Evolutionary conservation across 2,888 invertebrate genomes (phyloP).

Genomic region (Campopleginae sp.): DNA sequence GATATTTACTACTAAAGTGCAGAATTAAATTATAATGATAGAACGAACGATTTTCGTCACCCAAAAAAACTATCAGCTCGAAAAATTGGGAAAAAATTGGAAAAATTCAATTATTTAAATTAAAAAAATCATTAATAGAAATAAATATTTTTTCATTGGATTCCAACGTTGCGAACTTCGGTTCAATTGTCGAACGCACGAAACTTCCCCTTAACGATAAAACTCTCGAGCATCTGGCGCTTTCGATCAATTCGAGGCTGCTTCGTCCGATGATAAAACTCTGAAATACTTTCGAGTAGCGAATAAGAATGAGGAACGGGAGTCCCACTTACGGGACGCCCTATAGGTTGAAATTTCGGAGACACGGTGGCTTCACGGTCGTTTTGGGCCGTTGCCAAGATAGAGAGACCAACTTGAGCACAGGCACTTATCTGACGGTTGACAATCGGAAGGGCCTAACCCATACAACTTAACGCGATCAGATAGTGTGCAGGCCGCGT

Average conservation of each 20-base stretch:
- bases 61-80: too few relatives aligned
- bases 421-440: background rate
- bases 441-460: constrained; percentile 18
- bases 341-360: background rate
- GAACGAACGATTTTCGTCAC: too few relatives aligned
- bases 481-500: background rate
- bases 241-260: background rate
- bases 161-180: too few relatives aligned
- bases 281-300: background rate
- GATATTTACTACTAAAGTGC: too few relatives aligned
- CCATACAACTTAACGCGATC: constrained; percentile 11
- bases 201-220: too few relatives aligned
- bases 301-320: background rate
- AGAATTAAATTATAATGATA: too few relatives aligned
- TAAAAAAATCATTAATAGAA: too few relatives aligned
- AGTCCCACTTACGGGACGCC: background rate
- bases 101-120: too few relatives aligned
- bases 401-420: constrained; percentile 10
- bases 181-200: too few relatives aligned
- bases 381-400: constrained; percentile 41
- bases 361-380: constrained; percentile 49
- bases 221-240: too few relatives aligned
- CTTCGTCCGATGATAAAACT: background rate
- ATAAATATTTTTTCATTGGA: too few relatives aligned
- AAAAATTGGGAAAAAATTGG: too few relatives aligned